phyloP scores from a whole-genome alignment of 2,797 vertebrate species.

The Philypnodon macrostomus region DNA sequence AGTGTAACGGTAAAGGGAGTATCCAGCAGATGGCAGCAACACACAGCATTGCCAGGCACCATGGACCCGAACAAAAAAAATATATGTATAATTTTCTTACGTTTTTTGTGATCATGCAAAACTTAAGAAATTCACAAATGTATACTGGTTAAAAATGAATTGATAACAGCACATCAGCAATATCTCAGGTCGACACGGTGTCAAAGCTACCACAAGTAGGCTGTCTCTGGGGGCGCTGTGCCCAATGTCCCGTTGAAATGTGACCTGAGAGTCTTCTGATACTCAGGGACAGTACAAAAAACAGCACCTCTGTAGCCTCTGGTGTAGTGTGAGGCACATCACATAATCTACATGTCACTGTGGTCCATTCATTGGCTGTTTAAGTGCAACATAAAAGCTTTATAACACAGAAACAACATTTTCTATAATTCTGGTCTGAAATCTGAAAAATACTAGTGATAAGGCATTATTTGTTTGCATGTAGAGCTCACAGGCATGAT shows the following conservation, averaged over 20 bases:
- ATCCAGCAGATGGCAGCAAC: slow-evolving; percentile 60
- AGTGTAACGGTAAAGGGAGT: background rate
- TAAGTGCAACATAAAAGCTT: background rate
- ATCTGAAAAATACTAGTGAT: too few relatives aligned
- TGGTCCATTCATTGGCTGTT: slow-evolving; percentile 11
- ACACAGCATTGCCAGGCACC: background rate
- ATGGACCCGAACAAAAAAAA: too few relatives aligned
- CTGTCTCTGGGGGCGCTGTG: slow-evolving; percentile 10
- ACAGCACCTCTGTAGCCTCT: slow-evolving; percentile 19
- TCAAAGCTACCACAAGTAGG: background rate
- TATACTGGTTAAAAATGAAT: too few relatives aligned
- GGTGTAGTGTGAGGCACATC: slow-evolving; percentile 22
- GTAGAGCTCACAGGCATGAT: too few relatives aligned
- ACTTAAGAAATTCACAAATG: too few relatives aligned
- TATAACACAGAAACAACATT: too few relatives aligned
- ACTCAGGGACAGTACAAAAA: slow-evolving; percentile 7
- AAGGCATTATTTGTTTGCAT: too few relatives aligned
- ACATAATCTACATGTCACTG: slow-evolving; percentile 21
- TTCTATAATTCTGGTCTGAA: too few relatives aligned
- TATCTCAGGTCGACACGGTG: too few relatives aligned
- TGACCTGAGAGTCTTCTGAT: slow-evolving; percentile 24
- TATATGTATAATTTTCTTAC: too few relatives aligned
- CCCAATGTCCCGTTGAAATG: slow-evolving; percentile 16
- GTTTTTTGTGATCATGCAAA: too few relatives aligned
- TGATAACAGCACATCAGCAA: too few relatives aligned